These are phyloP conservation scores for Drosophila santomea DNA, from an alignment of 1,140 invertebrate species.

Conservation along the genomic window DNA sequence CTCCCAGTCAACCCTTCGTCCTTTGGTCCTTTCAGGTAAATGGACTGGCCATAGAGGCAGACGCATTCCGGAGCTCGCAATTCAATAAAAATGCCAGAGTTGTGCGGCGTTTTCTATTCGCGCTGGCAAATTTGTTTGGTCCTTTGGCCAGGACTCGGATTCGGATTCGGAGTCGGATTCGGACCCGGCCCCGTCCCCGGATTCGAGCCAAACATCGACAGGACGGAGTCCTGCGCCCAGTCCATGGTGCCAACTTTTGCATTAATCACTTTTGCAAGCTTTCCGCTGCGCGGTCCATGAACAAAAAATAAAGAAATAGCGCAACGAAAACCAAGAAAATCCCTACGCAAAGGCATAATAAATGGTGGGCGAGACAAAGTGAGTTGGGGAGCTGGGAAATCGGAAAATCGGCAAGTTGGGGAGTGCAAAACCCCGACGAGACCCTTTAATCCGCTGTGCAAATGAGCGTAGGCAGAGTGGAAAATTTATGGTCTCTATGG, in stretches of 20 bases:
- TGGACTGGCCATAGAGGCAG: conserved; percentile 50
- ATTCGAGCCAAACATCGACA: background rate
- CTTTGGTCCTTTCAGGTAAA: conserved; percentile 43
- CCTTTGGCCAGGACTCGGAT: background rate
- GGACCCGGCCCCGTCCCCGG: background rate
- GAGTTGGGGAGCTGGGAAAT: conserved; percentile 17
- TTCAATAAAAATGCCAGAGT: conserved; percentile 77
- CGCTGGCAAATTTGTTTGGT: conserved; percentile 54
- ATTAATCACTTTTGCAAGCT: conserved; percentile 82
- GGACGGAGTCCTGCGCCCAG: conserved; percentile 10
- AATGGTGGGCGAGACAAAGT: conserved; percentile 56
- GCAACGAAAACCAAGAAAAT: conserved; percentile 60
- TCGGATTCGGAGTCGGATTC: background rate
- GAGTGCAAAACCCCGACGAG: conserved; percentile 73
- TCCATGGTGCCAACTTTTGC: conserved; percentile 61
- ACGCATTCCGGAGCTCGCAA: conserved; percentile 70
- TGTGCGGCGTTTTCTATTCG: conserved; percentile 70
- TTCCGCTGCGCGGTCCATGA: conserved; percentile 38
- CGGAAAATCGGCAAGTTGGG: background rate
- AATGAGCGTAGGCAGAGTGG: conserved; percentile 62
- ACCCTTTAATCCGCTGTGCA: conserved; percentile 79
- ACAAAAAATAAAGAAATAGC: conserved; percentile 47
- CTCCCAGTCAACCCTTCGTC: conserved; percentile 8
- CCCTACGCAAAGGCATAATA: conserved; percentile 72
- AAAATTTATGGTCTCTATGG: conserved; percentile 72